Evolutionary conservation across 1,140 invertebrate species (phyloP).

Genomic region (Drosophila rufa): DNA sequence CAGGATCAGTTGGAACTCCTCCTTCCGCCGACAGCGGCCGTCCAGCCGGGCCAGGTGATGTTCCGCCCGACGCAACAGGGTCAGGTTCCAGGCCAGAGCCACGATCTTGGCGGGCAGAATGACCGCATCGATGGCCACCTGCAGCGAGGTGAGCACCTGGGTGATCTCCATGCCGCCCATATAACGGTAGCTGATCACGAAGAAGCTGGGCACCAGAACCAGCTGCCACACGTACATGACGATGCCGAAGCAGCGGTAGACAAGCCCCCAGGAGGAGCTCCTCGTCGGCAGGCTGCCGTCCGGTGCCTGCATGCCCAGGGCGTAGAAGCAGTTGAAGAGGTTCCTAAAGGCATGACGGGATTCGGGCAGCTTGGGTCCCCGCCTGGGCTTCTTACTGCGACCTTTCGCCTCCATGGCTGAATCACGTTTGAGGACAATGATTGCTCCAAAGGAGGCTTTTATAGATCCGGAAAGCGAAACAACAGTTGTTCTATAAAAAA

Average conservation of each 20-base stretch:
- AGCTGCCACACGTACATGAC: conserved; percentile 50
- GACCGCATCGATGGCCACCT: conserved; percentile 58
- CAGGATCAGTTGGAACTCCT: conserved; percentile 25
- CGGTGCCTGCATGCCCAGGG: conserved; percentile 45
- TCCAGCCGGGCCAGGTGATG: conserved; percentile 38
- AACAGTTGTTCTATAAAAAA: conserved; percentile 61
- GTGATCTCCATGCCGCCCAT: conserved; percentile 50
- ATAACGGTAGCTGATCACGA: conserved; percentile 51
- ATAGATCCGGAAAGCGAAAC: conserved; percentile 8
- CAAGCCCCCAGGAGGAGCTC: conserved; percentile 9
- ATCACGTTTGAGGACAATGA: neutral
- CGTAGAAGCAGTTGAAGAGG: conserved; percentile 47
- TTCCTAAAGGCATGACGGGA: conserved; percentile 35
- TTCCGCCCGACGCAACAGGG: conserved; percentile 32
- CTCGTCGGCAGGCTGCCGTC: conserved; percentile 29
- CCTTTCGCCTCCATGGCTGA: conserved; percentile 8
- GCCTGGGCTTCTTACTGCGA: neutral
- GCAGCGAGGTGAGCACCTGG: conserved; percentile 57
- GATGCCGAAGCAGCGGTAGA: conserved; percentile 21
- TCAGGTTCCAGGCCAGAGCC: conserved; percentile 40
- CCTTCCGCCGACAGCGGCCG: conserved; percentile 15
- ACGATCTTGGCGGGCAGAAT: conserved; percentile 58
- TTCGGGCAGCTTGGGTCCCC: conserved; percentile 4
- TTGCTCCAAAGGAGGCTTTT: neutral
- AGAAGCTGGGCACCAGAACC: conserved; percentile 41